A percentile compares a stretch with the other conserved stretches of the same genome.
phyloP scores from a whole-genome alignment of 2,113 vertebrate genomes.

The Marmota flaviventris region DNA sequence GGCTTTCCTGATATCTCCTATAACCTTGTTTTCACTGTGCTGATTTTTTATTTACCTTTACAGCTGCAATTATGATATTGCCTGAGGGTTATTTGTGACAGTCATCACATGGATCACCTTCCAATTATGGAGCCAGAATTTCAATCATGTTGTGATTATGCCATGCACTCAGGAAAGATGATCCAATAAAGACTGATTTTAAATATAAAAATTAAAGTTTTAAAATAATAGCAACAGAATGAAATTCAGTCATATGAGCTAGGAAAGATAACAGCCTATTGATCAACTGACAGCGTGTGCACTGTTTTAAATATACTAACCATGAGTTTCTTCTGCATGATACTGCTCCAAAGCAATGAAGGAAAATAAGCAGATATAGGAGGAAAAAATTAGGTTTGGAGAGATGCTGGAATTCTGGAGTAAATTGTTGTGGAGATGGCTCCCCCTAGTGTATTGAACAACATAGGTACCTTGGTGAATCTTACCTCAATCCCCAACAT shows the following conservation, averaged over 20 bases:
- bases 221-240: background rate
- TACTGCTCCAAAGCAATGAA: background rate
- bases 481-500: background rate
- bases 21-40: background rate
- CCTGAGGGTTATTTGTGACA: background rate
- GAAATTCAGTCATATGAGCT: background rate
- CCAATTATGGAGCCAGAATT: background rate
- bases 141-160: background rate
- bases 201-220: background rate
- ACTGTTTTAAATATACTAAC: background rate
- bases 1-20: background rate
- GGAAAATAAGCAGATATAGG: background rate
- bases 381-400: background rate
- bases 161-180: background rate
- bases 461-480: background rate
- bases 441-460: constrained; percentile 85
- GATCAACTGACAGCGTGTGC: background rate
- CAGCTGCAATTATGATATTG: background rate
- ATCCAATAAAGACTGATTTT: background rate
- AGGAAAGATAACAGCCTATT: background rate
- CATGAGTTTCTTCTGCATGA: background rate
- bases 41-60: background rate
- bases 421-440: constrained; percentile 77
- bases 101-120: background rate
- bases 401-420: background rate